phyloP scores from a whole-genome alignment of 2,888 invertebrate genomes.

The Synergus itoensis region DNA sequence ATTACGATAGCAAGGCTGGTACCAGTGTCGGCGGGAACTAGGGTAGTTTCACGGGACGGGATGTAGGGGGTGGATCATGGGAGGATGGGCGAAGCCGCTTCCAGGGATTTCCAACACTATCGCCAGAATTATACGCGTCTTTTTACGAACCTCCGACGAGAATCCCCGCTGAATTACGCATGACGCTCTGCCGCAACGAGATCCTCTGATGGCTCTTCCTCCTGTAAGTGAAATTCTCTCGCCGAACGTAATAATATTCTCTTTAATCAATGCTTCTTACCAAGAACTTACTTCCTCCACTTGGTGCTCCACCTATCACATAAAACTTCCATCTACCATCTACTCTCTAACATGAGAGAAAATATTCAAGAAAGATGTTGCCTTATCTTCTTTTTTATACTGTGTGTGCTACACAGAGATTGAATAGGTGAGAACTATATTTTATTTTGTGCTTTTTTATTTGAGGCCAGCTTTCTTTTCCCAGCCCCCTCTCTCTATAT shows the following conservation, averaged over 20 bases:
- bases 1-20: conserved; percentile 12
- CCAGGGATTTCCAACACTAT: conserved; percentile 48
- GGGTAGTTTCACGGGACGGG: conserved; percentile 5
- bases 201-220: conserved; percentile 56
- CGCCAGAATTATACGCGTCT: conserved; percentile 56
- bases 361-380: not conserved
- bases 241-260: conserved; percentile 45
- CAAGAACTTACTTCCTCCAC: not conserved
- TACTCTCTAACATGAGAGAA: not conserved
- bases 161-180: conserved; percentile 63
- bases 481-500: too few species aligned
- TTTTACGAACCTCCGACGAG: conserved; percentile 58
- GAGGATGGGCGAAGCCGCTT: conserved; percentile 11
- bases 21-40: conserved; percentile 7
- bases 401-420: not conserved
- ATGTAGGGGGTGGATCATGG: not conserved
- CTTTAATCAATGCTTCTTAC: conserved; percentile 37
- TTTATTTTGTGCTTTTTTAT: not conserved
- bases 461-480: too few species aligned
- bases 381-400: not conserved
- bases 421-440: not conserved
- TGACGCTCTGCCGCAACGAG: conserved; percentile 56
- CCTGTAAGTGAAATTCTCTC: conserved; percentile 46
- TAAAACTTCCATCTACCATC: not conserved
- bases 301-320: conserved; percentile 1